Evolutionary conservation across 2,888 invertebrate species (phyloP).

Genomic region (Ichneumoninae sp.): DNA sequence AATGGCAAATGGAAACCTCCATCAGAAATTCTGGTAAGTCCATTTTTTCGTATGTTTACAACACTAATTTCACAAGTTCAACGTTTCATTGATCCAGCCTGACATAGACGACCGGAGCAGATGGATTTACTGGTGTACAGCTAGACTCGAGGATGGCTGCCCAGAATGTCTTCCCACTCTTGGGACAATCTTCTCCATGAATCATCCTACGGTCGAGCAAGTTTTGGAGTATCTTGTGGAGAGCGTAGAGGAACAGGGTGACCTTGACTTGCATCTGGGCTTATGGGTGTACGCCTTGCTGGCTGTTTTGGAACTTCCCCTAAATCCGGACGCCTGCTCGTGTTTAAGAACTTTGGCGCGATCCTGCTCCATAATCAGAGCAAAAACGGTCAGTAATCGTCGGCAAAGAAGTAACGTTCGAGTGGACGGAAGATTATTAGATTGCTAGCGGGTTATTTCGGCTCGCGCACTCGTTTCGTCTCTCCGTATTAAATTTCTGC

Average conservation of each 20-base stretch:
- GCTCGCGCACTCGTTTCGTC: too few species aligned
- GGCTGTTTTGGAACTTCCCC: slow-evolving; percentile 88
- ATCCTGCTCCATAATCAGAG: slow-evolving; percentile 86
- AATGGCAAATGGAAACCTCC: slow-evolving; percentile 67
- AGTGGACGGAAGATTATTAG: slow-evolving; percentile 19
- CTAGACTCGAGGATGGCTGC: slow-evolving; percentile 61
- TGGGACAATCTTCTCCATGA: slow-evolving; percentile 83
- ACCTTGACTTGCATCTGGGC: slow-evolving; percentile 85
- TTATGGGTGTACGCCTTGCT: slow-evolving; percentile 90
- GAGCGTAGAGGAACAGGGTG: slow-evolving; percentile 83
- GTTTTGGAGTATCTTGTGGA: slow-evolving; percentile 85
- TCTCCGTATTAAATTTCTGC: background rate
- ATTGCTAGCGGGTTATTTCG: background rate
- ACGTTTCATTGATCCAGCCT: slow-evolving; percentile 80
- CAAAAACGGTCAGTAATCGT: slow-evolving; percentile 79
- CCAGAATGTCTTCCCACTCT: slow-evolving; percentile 72
- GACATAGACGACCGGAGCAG: slow-evolving; percentile 81
- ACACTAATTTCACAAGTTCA: background rate
- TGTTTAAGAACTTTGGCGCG: slow-evolving; percentile 88
- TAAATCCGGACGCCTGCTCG: slow-evolving; percentile 89
- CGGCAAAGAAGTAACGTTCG: slow-evolving; percentile 69
- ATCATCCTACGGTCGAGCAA: slow-evolving; percentile 84
- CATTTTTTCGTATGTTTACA: background rate
- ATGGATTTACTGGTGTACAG: slow-evolving; percentile 85
- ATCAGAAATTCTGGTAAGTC: slow-evolving; percentile 60